Base-by-base conservation (phyloP, 2,113 vertebrate genomes). In the Isurus oxyrinchus region DNA sequence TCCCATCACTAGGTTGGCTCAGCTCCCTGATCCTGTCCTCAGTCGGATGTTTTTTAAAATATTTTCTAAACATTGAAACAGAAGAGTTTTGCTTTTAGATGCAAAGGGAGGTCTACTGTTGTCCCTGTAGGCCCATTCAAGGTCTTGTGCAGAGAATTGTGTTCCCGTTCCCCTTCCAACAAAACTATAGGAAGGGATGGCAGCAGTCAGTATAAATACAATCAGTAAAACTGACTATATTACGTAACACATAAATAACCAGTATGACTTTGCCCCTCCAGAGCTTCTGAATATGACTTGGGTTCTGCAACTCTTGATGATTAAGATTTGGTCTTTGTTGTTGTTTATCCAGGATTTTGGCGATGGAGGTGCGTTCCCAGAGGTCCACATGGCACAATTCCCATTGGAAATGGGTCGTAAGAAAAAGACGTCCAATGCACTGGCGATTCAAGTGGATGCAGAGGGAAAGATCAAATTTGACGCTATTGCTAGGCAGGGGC, bases 391-490 rank as follows among this genome's bases (percentile, higher is more conserved):
- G 98, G 99, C 99, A 96, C 99, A 99, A 96, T 99, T 99, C 97
- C 99, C 99, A 11, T 96, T 99, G 98, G 99, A 99, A 97, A 99
- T 99, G 99, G 99, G 99, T 5, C 98, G 99, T 81, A 99, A 99
- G 98, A 99, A 99, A 97, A 99, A 98, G 97, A 98, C 98, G 66
- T 99, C 99, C 76, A 99, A 99, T 96, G 99, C 99, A 63, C 97
- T 99, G 97, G 99, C 99, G 1, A 98, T 99, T 96, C 99, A 99
- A 96, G 99, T 99, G 97, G 99, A 99, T 87, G 98, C 99, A 16
- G 99, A 99, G 97, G 99, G 99, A 96, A 99, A 99, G 97, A 98
- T 99, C 96, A 99, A 99, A 97, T 99, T 99, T 13, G 99, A 99
- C 87, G 98, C 99, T 53, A 99, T 99, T 96, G 99, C 99, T 96